Conservation (phyloP, 2,888 invertebrate genomes). For the Eremobia ochroleuca region DNA sequence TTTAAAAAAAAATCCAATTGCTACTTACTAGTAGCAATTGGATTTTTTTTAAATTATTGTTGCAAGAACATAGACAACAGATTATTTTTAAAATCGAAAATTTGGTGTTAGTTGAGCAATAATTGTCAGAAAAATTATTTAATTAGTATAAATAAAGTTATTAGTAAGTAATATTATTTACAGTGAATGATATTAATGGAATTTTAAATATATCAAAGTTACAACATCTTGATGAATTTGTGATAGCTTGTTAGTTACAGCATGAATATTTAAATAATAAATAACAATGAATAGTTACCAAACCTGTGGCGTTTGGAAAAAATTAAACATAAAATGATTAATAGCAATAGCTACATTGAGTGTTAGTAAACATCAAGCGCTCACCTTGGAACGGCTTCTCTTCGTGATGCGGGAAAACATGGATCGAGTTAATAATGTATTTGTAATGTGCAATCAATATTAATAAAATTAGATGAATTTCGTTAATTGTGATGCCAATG, state of each 20-base stretch:
- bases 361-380: constrained; percentile 66
- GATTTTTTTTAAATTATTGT: not conserved
- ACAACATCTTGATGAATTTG: constrained; percentile 3
- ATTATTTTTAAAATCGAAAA: not conserved
- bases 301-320: constrained; percentile 35
- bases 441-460: constrained; percentile 84
- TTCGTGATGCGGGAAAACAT: constrained; percentile 84
- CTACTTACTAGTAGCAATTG: constrained; percentile 4
- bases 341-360: constrained; percentile 38
- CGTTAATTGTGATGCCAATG: constrained; percentile 76
- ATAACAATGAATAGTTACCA: constrained; percentile 35
- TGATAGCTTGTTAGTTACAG: constrained; percentile 29
- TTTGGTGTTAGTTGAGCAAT: constrained; percentile 11
- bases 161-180: constrained; percentile 26
- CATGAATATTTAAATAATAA: constrained; percentile 35
- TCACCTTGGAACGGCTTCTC: constrained; percentile 82
- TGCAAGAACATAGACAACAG: not conserved
- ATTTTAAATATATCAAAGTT: constrained; percentile 8
- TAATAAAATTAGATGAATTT: constrained; percentile 70
- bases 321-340: constrained; percentile 32
- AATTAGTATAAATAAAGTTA: constrained; percentile 1
- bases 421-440: constrained; percentile 77
- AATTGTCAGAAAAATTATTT: not conserved
- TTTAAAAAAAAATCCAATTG: no score
- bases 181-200: not conserved